Base-by-base conservation (phyloP, 2,113 vertebrate genomes). In the Picathartes gymnocephalus region DNA sequence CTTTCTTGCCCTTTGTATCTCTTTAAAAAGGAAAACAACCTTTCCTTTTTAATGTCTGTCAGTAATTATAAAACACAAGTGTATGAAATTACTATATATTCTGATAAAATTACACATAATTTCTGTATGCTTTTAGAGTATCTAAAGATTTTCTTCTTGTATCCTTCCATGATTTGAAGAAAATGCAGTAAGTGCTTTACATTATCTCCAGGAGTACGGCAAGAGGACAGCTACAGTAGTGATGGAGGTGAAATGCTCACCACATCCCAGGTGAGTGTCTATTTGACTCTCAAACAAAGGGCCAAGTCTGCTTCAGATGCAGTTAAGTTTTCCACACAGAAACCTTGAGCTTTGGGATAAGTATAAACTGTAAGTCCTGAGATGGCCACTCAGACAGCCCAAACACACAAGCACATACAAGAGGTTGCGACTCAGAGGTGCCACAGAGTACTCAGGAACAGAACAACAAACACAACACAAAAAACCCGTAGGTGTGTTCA, bases 321-420 rank as follows among this genome's bases (percentile, higher is more conserved):
- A 81, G 15, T 4, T 4, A 61, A 57, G 3, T 11, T 84, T 71
- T 47, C 47, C 30, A 60, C 15, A 13, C 6, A 21, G 30, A 56
- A 35, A 47, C 5, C 3, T 18, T 33, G 27, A 30, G 6, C 16
- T 80, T 33, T 60, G 22, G 42, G 47, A 31, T 28, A n/a, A 20
- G 12, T 51, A 28, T 14, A 21, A 70, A 56, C 6, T 13, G 25
- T 18, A 42, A 22, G 12, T 51, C 57, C 30, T 37, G 51, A 71
- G 37, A 17, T 20, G 42, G 13, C 7, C 27, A 56, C n/a, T 7
- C 15, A 72, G 62, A 22, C 15, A 70, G 15, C 22, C 19, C 33
- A 66, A 21, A 66, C 7, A 4, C 17, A 5, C 0, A 0, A 61
- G 7, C 17, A 24, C 10, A 18, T 47, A 11, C 19, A 71, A 47